phyloP scores from a whole-genome alignment of 2,888 invertebrate genomes.

The Nemoura dubitans region DNA sequence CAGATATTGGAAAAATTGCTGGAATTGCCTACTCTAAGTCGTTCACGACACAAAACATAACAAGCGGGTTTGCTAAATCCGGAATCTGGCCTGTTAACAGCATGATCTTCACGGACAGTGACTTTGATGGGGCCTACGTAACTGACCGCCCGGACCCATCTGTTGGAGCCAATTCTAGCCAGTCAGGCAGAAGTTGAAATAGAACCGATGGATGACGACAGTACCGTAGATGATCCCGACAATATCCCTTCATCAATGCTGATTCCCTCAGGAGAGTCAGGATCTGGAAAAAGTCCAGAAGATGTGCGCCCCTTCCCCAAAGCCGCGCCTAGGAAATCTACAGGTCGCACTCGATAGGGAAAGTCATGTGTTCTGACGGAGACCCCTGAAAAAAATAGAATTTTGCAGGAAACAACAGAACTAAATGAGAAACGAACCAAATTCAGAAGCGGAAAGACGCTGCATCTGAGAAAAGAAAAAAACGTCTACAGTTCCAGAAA shows the following conservation, averaged over 20 bases:
- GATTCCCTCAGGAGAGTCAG: too few relatives aligned
- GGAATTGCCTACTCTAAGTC: slow-evolving; percentile 45
- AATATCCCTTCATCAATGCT: too few relatives aligned
- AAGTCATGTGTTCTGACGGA: too few relatives aligned
- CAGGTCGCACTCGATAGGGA: not conserved
- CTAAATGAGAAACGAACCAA: too few relatives aligned
- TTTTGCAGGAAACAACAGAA: too few relatives aligned
- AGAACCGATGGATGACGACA: not conserved
- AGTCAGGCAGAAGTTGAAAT: not conserved
- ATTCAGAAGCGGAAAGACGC: too few relatives aligned
- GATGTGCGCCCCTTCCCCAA: not conserved
- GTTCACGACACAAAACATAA: slow-evolving; percentile 52
- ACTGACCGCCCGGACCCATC: slow-evolving; percentile 1
- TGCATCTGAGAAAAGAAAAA: too few relatives aligned
- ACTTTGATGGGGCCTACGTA: not conserved
- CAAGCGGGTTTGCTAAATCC: not conserved
- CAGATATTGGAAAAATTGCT: slow-evolving; percentile 42
- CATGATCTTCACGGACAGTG: not conserved
- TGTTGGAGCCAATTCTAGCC: not conserved
- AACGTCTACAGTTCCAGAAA: too few relatives aligned
- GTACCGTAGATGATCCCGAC: too few relatives aligned
- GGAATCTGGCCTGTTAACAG: not conserved
- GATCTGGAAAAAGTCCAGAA: not conserved
- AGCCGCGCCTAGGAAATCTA: not conserved
- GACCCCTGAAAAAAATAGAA: too few relatives aligned